Evolutionary conservation across 2,113 vertebrate genomes (phyloP).

Genomic region (Anoplopoma fimbria): DNA sequence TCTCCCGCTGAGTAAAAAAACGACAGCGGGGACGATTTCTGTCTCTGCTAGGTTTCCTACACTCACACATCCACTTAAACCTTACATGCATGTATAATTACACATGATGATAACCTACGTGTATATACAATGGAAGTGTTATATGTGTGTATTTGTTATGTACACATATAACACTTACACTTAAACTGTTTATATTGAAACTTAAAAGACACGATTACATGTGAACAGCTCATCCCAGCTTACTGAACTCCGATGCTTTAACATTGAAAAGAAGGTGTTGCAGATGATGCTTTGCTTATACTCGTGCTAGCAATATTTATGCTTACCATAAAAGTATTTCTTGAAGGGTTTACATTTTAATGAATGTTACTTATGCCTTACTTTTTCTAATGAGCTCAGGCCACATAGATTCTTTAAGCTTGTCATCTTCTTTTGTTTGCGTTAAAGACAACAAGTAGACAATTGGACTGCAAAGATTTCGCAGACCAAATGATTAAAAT

Average conservation of each 20-base stretch:
- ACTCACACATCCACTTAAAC: not conserved
- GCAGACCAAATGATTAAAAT: too few species aligned
- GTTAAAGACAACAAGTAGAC: conserved; percentile 7
- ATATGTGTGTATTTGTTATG: conserved; percentile 11
- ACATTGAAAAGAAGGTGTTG: not conserved
- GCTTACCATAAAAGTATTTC: conserved; percentile 14
- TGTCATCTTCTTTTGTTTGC: conserved; percentile 3
- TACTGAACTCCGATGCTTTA: not conserved
- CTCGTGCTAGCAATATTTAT: conserved; percentile 9
- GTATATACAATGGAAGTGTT: not conserved
- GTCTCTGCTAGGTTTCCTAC: not conserved
- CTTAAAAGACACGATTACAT: not conserved
- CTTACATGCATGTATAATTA: not conserved
- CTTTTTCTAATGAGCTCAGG: conserved; percentile 12
- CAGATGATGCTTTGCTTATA: not conserved
- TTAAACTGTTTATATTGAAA: not conserved
- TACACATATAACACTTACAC: not conserved
- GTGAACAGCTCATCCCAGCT: conserved; percentile 1
- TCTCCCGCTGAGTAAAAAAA: conserved; percentile 73
- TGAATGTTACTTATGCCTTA: conserved; percentile 31
- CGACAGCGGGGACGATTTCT: not conserved
- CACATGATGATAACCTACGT: not conserved
- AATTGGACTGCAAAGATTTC: not conserved
- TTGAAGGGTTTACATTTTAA: not conserved
- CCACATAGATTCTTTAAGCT: not conserved